Evolutionary conservation across 2,113 vertebrate species (phyloP).

Genomic region (Chloropsis cyanopogon): DNA sequence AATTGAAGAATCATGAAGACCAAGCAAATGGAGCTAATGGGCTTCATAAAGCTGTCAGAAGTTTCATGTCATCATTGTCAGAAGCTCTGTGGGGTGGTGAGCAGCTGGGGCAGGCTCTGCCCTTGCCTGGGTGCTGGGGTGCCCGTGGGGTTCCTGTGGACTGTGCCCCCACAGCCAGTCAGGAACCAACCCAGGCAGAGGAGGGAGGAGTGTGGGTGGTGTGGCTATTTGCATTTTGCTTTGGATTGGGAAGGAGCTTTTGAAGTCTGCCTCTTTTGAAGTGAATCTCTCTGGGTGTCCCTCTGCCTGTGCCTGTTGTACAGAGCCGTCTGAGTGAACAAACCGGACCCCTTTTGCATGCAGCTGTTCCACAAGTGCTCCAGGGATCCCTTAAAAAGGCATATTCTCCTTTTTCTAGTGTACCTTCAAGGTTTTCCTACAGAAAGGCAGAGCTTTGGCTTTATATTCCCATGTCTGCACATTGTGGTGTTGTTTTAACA

Average conservation of each 20-base stretch:
- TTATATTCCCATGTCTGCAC: neutral
- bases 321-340: neutral
- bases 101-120: neutral
- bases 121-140: neutral
- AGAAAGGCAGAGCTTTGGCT: neutral
- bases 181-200: neutral
- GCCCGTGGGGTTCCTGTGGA: neutral
- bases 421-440: neutral
- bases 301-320: neutral
- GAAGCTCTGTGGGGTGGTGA: neutral
- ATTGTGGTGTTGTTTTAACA: neutral
- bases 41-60: neutral
- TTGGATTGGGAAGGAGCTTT: neutral
- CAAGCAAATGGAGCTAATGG: neutral
- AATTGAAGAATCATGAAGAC: neutral
- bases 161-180: neutral
- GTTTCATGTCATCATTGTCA: neutral
- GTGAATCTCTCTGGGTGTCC: neutral
- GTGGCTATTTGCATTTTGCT: conserved; percentile 13
- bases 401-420: neutral
- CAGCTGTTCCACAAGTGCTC: neutral
- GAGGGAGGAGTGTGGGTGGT: conserved; percentile 1
- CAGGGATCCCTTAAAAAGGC: neutral
- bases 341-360: neutral
- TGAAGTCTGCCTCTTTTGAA: conserved; percentile 48